phyloP scores from a whole-genome alignment of 2,797 vertebrate genomes.

The Tenualosa thibaudeaui region DNA sequence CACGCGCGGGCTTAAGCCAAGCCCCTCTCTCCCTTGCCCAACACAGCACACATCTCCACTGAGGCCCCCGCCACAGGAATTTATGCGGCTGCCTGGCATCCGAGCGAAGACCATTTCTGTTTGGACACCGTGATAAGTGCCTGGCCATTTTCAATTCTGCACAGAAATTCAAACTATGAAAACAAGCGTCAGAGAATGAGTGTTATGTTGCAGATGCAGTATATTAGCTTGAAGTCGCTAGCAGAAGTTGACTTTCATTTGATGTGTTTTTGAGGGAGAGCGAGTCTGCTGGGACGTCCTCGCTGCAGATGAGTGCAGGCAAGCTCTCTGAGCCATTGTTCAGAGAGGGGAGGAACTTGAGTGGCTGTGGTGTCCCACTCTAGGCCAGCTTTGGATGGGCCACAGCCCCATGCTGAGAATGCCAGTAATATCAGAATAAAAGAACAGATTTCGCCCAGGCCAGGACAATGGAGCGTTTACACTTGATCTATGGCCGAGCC shows the following conservation, averaged over 20 bases:
- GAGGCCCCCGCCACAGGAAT: slow-evolving; percentile 9
- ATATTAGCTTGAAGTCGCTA: background rate
- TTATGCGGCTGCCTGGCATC: background rate
- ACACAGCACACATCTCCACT: background rate
- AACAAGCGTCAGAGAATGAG: background rate
- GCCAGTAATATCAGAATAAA: slow-evolving; percentile 50
- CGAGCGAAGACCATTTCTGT: background rate
- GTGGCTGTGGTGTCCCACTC: background rate
- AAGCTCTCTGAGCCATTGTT: background rate
- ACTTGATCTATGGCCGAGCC: slow-evolving; percentile 73
- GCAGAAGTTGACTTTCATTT: slow-evolving; percentile 7
- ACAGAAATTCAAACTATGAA: background rate
- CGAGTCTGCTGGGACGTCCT: background rate
- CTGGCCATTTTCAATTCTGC: background rate
- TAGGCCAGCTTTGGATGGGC: slow-evolving; percentile 29
- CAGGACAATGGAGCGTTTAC: slow-evolving; percentile 57
- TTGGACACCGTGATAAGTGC: slow-evolving; percentile 11
- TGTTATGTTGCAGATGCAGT: background rate
- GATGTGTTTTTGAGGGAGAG: background rate
- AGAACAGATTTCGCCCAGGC: slow-evolving; percentile 62
- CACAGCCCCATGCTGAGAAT: slow-evolving; percentile 38
- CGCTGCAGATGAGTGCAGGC: background rate
- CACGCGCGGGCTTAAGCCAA: slow-evolving; percentile 15
- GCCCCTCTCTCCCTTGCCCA: background rate
- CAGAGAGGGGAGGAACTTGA: background rate